Conservation (phyloP, 2,113 vertebrate species). For the Sinosuthora webbiana region DNA sequence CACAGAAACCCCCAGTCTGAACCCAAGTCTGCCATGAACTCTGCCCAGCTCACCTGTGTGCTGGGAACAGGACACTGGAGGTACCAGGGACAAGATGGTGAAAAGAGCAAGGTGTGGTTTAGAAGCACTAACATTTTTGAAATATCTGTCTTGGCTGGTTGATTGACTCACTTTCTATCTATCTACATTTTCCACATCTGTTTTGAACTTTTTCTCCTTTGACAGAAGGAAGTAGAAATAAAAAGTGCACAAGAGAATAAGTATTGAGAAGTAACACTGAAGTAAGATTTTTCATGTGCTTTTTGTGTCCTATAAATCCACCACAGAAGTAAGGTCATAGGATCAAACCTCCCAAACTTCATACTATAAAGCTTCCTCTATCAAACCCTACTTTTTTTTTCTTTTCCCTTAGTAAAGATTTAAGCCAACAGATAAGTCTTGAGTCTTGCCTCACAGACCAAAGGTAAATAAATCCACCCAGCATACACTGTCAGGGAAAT, state of each 20-base stretch:
- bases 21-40: not conserved
- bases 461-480: constrained; percentile 1
- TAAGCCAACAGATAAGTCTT: not conserved
- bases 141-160: not conserved
- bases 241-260: not conserved
- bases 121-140: not conserved
- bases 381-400: not conserved
- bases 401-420: not conserved
- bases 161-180: not conserved
- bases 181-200: not conserved
- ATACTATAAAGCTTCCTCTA: not conserved
- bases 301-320: not conserved
- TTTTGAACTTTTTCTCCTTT: not conserved
- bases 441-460: not conserved
- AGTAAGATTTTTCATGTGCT: not conserved
- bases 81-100: not conserved
- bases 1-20: not conserved
- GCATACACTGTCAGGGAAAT: not conserved
- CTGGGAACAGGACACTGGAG: not conserved
- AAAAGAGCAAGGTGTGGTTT: not conserved
- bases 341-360: not conserved
- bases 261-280: not conserved
- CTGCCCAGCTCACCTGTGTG: not conserved
- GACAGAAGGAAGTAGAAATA: not conserved
- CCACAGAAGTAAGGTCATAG: not conserved